phyloP scores from a whole-genome alignment of 2,113 vertebrate species.

The Jacana jacana region DNA sequence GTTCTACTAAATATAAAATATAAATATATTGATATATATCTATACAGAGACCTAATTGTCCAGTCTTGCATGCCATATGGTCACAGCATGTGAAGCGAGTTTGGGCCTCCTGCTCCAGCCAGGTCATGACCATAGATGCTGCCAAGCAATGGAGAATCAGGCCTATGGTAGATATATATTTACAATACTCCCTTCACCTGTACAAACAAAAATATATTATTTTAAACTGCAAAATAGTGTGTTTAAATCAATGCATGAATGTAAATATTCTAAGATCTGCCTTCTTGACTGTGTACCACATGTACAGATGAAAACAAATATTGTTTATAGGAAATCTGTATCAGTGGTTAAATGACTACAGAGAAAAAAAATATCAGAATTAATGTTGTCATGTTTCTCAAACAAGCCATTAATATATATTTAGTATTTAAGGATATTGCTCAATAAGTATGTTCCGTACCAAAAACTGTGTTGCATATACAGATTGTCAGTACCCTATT shows the following conservation, averaged over 20 bases:
- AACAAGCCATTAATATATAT: constrained; percentile 83
- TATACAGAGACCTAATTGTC: constrained; percentile 61
- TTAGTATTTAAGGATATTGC: constrained; percentile 80
- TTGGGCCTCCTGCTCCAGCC: constrained; percentile 37
- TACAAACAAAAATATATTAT: constrained; percentile 72
- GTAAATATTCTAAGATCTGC: constrained; percentile 89
- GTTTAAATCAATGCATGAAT: constrained; percentile 88
- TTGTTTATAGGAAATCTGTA: constrained; percentile 79
- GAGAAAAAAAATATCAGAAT: constrained; percentile 65
- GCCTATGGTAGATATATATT: constrained; percentile 73
- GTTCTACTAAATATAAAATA: constrained; percentile 42
- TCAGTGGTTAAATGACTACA: constrained; percentile 75
- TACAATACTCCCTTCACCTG: constrained; percentile 75
- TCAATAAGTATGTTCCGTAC: constrained; percentile 79
- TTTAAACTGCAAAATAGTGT: constrained; percentile 73
- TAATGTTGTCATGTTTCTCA: constrained; percentile 82
- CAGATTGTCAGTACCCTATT: constrained; percentile 77
- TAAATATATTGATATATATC: constrained; percentile 57
- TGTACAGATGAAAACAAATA: constrained; percentile 77
- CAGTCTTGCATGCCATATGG: constrained; percentile 45
- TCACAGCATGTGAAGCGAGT: constrained; percentile 15
- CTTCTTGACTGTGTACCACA: constrained; percentile 83
- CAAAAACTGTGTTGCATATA: constrained; percentile 78
- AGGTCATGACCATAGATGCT: constrained; percentile 62
- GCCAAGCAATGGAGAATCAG: constrained; percentile 68